Base-by-base conservation (phyloP, 1,140 invertebrate genomes). In the Pseudomyrmex dendroicus region DNA sequence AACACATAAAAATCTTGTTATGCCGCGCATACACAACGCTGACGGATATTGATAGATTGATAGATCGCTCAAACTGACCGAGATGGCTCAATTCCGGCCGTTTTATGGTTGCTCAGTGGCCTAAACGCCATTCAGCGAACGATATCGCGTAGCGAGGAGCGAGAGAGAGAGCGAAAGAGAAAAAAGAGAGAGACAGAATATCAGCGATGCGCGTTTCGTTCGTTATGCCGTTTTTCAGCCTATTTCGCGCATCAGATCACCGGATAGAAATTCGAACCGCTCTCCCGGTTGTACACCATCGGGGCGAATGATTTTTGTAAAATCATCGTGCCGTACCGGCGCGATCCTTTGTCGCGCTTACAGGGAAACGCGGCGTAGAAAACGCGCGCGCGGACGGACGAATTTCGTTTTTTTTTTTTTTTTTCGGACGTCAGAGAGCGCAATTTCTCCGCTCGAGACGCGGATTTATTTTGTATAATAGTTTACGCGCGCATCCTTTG, bases 391-490 rank as follows among this genome's bases (percentile, higher is more conserved):
- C 70, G 20, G 20, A 68, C 44, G 17, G 20, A 54, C 54, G 3
- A 25, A 46, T 46, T 57, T 25, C 35, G 64, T 61, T 63, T 74
- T 61, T 20, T 57, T 67, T 67, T 56, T 25, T 50, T 20, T 57
- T 67, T 67, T 56, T 25, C 50, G 15, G 15, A 54, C 64, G n/a
- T 78, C 76, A 70, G 57, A 78, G 35, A 78, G 73, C 62, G 48
- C 5, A 35, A 35, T 35, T 67, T 54, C 62, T 77, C 62, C 48
- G 50, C 25, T n/a, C 35, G 35, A 56, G n/a, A 22, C 76, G 66
- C 64, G 76, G 64, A 78, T 78, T 78, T 70, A 78, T 78, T 78
- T 70, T 57, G 35, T 56, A 59, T 35, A 35, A 78, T n/a, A 78
- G 76, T 70, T 70, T 35, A 35, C 35, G 57, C 54, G 13, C 10